These are phyloP conservation scores for Acromyrmex heyeri DNA, from an alignment of 1,140 invertebrate species.

Conservation along the genomic window DNA sequence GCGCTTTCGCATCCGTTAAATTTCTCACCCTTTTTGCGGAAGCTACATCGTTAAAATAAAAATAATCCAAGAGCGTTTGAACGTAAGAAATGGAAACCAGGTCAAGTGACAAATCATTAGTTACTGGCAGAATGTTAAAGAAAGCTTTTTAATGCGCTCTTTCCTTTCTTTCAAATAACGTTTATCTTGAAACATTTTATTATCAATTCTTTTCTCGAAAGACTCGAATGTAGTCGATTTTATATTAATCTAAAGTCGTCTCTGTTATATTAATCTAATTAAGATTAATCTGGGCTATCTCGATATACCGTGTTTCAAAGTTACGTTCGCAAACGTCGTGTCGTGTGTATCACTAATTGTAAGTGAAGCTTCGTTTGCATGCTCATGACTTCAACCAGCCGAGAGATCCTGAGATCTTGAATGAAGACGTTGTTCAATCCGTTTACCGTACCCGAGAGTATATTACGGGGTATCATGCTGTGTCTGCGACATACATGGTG, in stretches of 20 bases:
- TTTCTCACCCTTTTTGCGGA: conserved; percentile 38
- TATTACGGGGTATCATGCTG: not conserved
- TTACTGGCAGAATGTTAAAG: conserved; percentile 74
- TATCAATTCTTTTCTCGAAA: not conserved
- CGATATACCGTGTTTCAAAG: conserved; percentile 27
- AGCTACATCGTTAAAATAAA: conserved; percentile 65
- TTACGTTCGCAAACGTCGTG: conserved; percentile 28
- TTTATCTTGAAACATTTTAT: not conserved
- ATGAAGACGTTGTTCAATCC: conserved; percentile 52
- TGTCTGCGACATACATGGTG: not conserved
- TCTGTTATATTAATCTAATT: conserved; percentile 57
- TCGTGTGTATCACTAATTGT: not conserved
- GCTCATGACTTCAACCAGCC: conserved; percentile 29
- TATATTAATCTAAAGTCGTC: conserved; percentile 52
- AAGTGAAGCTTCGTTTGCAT: conserved; percentile 59
- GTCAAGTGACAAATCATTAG: conserved; percentile 81
- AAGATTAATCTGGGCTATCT: conserved; percentile 6
- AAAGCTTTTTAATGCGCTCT: not conserved
- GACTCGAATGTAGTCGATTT: conserved; percentile 45
- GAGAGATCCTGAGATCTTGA: conserved; percentile 46
- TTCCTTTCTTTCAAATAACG: not conserved
- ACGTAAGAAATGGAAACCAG: conserved; percentile 68
- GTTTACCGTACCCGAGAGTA: conserved; percentile 32
- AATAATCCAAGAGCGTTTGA: conserved; percentile 67
- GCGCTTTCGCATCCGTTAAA: not conserved